Base-by-base conservation (phyloP, 2,113 vertebrate species). In the Apistogramma diplotaenia region DNA sequence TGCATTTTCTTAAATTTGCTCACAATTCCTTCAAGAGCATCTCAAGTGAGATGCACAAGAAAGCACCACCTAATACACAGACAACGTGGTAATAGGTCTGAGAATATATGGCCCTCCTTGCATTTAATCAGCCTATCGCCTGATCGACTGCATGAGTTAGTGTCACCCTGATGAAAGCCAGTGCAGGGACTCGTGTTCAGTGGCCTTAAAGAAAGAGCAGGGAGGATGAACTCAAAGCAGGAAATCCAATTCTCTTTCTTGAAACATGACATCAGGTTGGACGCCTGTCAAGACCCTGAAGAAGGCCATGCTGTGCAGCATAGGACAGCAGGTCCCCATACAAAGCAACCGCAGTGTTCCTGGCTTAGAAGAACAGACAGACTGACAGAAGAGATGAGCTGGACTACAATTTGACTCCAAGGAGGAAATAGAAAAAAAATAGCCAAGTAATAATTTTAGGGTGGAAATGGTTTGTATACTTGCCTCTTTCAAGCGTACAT, bases 241-340 rank as follows among this genome's bases (percentile, higher is more conserved):
- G 27, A 62, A 29, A 60, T 51, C 4, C 6, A 19, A 49, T 78
- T 19, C 65, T 56, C 54, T 79, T 83, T 78, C 56, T 82, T 65
- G 76, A 90, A 81, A 77, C 29, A 72, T 82, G 75, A 90, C 80
- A 83, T 90, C 84, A 87, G 76, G 49, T 57, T 73, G 82, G 79
- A 59, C 21, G 15, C 61, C 74, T 71, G 43, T 70, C n/a, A 8
- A 8, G 23, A 43, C 1, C 15, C 33, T 37, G 51, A 83, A 80
- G 56, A 60, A 58, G 85, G 56, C 57, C 60, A 77, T 37, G 25
- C 51, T 56, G 60, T 62, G 60, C 56, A 62, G 46, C 3, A 21
- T 6, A 79, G 57, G 59, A 82, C 55, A 40, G 49, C 49, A 25
- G 33, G 43, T 70, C 33, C 59, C 19, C 73, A 59, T 73, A 72